Conservation (phyloP, 2,113 vertebrate species). For the Myodes glareolus region DNA sequence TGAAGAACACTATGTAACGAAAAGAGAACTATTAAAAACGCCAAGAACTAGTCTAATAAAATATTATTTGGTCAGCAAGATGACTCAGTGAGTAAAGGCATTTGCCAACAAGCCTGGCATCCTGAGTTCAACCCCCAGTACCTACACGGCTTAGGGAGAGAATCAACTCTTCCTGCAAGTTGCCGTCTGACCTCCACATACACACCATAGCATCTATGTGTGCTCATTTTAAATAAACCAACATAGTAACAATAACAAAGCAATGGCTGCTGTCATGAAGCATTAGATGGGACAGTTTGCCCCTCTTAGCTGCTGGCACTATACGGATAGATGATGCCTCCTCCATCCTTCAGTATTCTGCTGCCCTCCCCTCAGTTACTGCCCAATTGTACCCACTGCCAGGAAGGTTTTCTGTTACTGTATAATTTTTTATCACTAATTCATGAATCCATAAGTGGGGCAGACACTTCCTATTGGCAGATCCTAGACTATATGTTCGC, state of each 20-base stretch:
- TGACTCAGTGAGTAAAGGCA: neutral
- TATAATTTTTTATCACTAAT: neutral
- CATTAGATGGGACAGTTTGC: neutral
- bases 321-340: neutral
- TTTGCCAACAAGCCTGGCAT: neutral
- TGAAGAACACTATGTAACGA: neutral
- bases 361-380: neutral
- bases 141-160: neutral
- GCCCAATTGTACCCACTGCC: neutral
- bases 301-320: neutral
- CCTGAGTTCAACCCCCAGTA: neutral
- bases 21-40: slow-evolving; percentile 1
- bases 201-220: neutral
- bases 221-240: neutral
- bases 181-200: neutral
- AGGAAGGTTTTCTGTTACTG: neutral
- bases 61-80: neutral
- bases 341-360: neutral
- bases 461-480: neutral
- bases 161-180: neutral
- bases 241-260: neutral
- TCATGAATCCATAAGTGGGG: neutral
- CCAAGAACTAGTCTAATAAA: slow-evolving; percentile 8
- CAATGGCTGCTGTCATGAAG: neutral
- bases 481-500: neutral